Evolutionary conservation across 2,888 invertebrate genomes (phyloP), one percentile per base, ranked within the genome.

Genomic region (Hoplodrina ambigua): DNA sequence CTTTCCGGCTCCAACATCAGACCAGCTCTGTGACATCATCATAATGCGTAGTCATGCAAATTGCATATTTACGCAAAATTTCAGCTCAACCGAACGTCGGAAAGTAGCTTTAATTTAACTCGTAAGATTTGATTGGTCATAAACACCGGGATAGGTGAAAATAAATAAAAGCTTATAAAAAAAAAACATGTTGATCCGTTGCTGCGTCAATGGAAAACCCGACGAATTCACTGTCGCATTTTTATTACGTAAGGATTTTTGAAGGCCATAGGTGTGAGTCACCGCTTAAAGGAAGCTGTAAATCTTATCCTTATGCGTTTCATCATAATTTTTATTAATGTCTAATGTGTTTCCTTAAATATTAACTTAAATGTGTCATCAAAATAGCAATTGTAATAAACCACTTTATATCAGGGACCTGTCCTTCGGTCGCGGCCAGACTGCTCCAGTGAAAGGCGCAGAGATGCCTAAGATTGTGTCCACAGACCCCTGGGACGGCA

Each of bases 391-490:
- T 46, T 37, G 0, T 20, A 53, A 60, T 11, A 20, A 20, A 17
- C 17, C 6, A 1, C 4, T 19, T 61, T 17, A 46, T 69, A 82
- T 8, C 91, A 97, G 98, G 88, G 99, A 99, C 90, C 96, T 99
- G 37, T 98, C 99, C 11, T 99, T 98, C 92, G 99, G 99, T 0
- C 97, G 98, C 79, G 99, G 99, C 1, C 98, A 98, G 61, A 99
- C 99, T 0, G 97, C 98, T 0, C 98, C 99, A 0, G 97, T 99
- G 1, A 97, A 97, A 85, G 98, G 98, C 20, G 98, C 98, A 0
- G 96, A 97, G 85, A 96, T 99, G 90, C 99, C 99, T 11, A 95
- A 96, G 79, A 97, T 99, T 54, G 88, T 93, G 11, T 93, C 94
- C 55, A 96, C 97, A 0, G 97, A 97, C 33, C 96, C 98, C 0